Conservation (phyloP, 2,888 invertebrate genomes). For the Sinotaia quadrata region DNA sequence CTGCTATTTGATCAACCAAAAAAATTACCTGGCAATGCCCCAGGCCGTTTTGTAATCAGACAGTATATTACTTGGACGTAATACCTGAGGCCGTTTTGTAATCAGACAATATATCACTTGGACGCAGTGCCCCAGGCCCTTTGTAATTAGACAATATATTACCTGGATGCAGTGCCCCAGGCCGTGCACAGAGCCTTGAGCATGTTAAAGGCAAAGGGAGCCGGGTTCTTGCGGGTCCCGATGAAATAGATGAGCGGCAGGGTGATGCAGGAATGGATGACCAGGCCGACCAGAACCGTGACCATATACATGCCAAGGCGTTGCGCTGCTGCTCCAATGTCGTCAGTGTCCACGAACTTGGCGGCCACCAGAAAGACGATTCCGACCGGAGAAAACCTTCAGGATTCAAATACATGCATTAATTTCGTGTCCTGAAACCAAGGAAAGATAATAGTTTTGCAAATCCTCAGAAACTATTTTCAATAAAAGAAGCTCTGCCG, state of each 20-base stretch:
- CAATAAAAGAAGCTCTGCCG: no score
- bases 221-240: conserved; percentile 64
- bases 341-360: conserved; percentile 91
- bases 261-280: conserved; percentile 92
- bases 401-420: no score
- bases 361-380: conserved; percentile 78
- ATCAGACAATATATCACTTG: no score
- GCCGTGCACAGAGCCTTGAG: conserved; percentile 78
- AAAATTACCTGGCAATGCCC: no score
- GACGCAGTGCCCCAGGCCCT: no score
- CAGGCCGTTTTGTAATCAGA: no score
- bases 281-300: conserved; percentile 87
- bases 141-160: neutral
- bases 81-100: no score
- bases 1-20: no score
- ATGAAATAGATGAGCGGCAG: conserved; percentile 87
- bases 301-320: conserved; percentile 91
- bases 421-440: no score
- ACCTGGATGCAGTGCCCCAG: conserved; percentile 70
- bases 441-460: no score
- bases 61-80: no score
- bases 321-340: conserved; percentile 84
- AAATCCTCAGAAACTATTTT: no score
- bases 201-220: conserved; percentile 56
- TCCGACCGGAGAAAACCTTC: conserved; percentile 71